Base-by-base conservation (phyloP, 2,888 invertebrate genomes). In the Elysia crispata region DNA sequence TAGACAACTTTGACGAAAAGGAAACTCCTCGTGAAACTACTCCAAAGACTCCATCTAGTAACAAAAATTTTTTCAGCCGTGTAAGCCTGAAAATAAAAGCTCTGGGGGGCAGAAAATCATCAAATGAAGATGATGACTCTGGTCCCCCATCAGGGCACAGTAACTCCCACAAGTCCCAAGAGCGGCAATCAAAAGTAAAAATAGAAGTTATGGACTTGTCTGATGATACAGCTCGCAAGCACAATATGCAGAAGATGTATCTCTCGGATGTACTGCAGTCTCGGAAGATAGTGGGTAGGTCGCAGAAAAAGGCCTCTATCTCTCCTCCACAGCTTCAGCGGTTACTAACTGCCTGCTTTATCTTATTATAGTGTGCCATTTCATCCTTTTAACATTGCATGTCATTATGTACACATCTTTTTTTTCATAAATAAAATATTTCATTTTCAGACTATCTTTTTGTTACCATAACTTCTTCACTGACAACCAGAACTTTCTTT, bases 151-250 rank as follows among this genome's bases (percentile, higher is more conserved):
- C 70, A 33, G 50, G 67, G 1, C 74, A 80, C 69, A 76, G 49
- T 6, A 23, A 50, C 31, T 73, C 69, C 20, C 80, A 79, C 62
- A 81, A 75, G 81, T 62, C 60, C 54, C 18, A 81, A 74, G 80
- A 85, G 73, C 33, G 66, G 62, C 67, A 67, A 30, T 74, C 64
- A 54, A 64, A 83, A 64, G 83, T 85, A 25, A 86, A 83, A 77
- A 82, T 88, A 23, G 86, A 86, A 41, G 86, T 90, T 31, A 80
- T 88, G 76, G 90, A 90, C 79, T 82, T 90, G 50, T 86, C 86
- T 25, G 86, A 86, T 72, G 88, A 89, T 41, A 60, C 76, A 79
- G 67, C 83, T 25, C 82, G 82, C 73, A 86, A 86, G 77, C 85
- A 86, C 69, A 84, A 77, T 72, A 78, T 86, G 54, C 84, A 85